Evolutionary conservation across 2,888 invertebrate species (phyloP).

Genomic region (Drosophila austrosaltans): DNA sequence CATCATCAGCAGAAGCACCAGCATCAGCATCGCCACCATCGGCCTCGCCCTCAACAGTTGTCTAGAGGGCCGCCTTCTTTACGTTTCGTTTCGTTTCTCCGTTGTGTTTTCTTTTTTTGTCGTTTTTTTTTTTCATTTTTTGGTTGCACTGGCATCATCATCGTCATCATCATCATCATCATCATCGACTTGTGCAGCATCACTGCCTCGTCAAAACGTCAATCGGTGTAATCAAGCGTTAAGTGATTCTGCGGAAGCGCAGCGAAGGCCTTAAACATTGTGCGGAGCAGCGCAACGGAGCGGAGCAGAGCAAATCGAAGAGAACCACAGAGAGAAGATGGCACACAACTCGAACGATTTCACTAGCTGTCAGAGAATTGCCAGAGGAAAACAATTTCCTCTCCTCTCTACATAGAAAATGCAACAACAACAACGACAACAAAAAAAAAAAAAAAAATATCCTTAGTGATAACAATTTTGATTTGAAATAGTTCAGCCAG

Average conservation of each 20-base stretch:
- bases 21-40: slow-evolving; percentile 16
- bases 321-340: slow-evolving; percentile 5
- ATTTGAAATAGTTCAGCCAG: too few species aligned
- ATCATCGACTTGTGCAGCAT: slow-evolving; percentile 72
- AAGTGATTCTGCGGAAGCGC: slow-evolving; percentile 81
- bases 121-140: slow-evolving; percentile 32
- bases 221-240: slow-evolving; percentile 81
- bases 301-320: neutral
- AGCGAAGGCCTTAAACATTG: slow-evolving; percentile 46
- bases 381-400: slow-evolving; percentile 6
- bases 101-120: neutral
- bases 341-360: slow-evolving; percentile 7
- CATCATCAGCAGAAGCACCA: slow-evolving; percentile 18
- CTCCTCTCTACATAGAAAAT: too few species aligned
- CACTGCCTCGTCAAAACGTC: slow-evolving; percentile 78
- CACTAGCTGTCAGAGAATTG: slow-evolving; percentile 10
- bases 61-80: slow-evolving; percentile 33
- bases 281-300: slow-evolving; percentile 5
- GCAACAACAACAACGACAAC: too few species aligned
- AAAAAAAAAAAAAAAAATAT: neutral
- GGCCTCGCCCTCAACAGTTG: slow-evolving; percentile 55
- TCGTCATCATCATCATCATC: slow-evolving; percentile 38
- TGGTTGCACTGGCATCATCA: slow-evolving; percentile 39
- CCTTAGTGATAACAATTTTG: neutral
- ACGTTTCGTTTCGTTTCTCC: slow-evolving; percentile 4